These are phyloP conservation scores for Myanophis thanlyinensis DNA, from an alignment of 2,113 vertebrate genomes.

Conservation along the genomic window DNA sequence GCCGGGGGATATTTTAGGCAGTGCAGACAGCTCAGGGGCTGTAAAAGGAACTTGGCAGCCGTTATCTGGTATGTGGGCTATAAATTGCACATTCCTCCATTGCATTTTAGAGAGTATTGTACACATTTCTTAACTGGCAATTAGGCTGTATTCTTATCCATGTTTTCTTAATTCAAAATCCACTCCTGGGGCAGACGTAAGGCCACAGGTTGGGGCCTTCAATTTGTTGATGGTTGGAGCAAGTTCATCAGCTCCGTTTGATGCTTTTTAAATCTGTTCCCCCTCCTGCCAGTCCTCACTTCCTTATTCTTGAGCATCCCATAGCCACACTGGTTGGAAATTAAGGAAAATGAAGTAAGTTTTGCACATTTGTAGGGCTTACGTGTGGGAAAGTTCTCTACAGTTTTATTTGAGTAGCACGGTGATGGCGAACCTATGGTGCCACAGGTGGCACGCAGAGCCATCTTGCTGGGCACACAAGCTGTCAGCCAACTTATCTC, in stretches of 20 bases:
- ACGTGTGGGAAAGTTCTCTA: neutral
- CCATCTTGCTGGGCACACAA: no score
- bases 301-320: neutral
- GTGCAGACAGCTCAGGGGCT: neutral
- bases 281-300: neutral
- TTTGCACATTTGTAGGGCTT: neutral
- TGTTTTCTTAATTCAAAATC: neutral
- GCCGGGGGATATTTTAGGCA: conserved; percentile 16
- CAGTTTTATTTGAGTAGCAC: neutral
- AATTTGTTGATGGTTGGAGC: neutral
- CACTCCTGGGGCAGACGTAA: neutral
- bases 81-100: conserved; percentile 7
- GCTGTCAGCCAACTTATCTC: no score
- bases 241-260: no score
- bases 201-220: neutral
- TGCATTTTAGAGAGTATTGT: conserved; percentile 2
- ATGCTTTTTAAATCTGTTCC: neutral
- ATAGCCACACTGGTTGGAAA: neutral
- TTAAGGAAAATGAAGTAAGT: neutral
- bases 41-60: conserved; percentile 12
- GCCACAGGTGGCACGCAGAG: no score
- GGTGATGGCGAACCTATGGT: no score
- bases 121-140: neutral
- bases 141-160: neutral
- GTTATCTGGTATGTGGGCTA: conserved; percentile 17